These are phyloP conservation scores for Ochropacha duplaris DNA, from an alignment of 2,888 invertebrate genomes.

Conservation along the genomic window DNA sequence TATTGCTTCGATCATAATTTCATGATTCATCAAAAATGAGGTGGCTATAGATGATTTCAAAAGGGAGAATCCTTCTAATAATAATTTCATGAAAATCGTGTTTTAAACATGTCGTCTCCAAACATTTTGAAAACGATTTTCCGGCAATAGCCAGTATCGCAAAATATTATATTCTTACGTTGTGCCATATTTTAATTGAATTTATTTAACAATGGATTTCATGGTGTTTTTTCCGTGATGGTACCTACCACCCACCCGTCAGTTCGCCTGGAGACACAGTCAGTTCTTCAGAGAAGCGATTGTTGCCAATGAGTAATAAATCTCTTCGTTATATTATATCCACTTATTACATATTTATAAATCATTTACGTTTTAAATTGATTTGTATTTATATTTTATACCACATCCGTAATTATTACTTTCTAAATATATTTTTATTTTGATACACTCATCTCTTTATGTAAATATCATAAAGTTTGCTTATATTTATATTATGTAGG, in stretches of 20 bases:
- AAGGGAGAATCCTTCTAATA: neutral
- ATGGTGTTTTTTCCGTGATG: conserved; percentile 68
- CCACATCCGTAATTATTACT: conserved; percentile 56
- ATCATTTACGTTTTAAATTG: conserved; percentile 72
- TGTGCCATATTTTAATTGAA: conserved; percentile 39
- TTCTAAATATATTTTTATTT: conserved; percentile 34
- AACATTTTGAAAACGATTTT: neutral
- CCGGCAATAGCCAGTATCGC: conserved; percentile 14
- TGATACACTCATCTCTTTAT: conserved; percentile 42
- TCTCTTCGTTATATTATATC: conserved; percentile 73
- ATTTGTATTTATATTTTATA: conserved; percentile 59
- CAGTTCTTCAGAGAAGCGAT: conserved; percentile 98
- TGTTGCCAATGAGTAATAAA: conserved; percentile 92
- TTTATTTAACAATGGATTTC: conserved; percentile 63
- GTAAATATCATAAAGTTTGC: conserved; percentile 54
- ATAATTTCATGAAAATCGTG: neutral
- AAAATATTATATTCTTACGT: conserved; percentile 22
- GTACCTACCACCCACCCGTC: conserved; percentile 48
- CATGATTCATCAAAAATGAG: neutral
- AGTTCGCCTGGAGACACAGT: conserved; percentile 98
- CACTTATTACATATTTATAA: conserved; percentile 77
- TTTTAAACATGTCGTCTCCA: neutral
- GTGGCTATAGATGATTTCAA: neutral
- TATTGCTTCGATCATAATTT: neutral
- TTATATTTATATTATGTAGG: conserved; percentile 55